Base-by-base conservation (phyloP, 1,140 invertebrate genomes). In the Branchinecta lindahli region DNA sequence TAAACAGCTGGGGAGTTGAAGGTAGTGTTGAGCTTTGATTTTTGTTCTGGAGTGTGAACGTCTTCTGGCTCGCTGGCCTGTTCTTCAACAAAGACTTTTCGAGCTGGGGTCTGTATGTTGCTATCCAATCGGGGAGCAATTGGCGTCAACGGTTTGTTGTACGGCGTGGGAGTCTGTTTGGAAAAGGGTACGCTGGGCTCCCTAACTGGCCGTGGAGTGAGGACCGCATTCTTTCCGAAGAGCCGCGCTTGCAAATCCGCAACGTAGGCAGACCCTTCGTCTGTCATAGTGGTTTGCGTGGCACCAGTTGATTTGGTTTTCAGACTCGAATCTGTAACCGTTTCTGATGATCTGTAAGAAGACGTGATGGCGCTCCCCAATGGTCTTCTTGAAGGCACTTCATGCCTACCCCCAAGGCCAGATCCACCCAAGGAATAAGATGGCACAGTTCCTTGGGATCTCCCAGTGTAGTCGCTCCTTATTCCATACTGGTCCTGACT, bases 1-100 rank as follows among this genome's bases (percentile, higher is more conserved):
- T 61, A 61, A 20, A 61, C 18, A 61, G 52, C 52, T 61, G 52
- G 52, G 18, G 52, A 61, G 18, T 61, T 61, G 52, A 61, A 61
- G 12, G 52, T 61, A 20, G 12, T 61, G 52, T 61, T 61, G 12
- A 61, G 18, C 18, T 61, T 61, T 15, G 52, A 15, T 5, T 33
- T 33, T 33, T 33, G 33, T 61, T 12, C 12, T 20, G 52, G 52
- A 4, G 52, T 61, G 12, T 15, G 12, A 61, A 15, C 12, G 18
- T 61, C 52, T 33, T 33, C 33, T 33, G 33, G 33, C 33, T 33
- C 33, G 18, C 52, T 61, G 2, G 52, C 12, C 18, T 61, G 52
- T 61, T 61, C 52, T 61, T 61, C 52, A 61, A 15, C 12, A 61
- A 61, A 61, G 1, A 33, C 33, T 20, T 20, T 12, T 15, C 52